Conservation (phyloP, 2,113 vertebrate species). For the Lamprologus tigripictilis region DNA sequence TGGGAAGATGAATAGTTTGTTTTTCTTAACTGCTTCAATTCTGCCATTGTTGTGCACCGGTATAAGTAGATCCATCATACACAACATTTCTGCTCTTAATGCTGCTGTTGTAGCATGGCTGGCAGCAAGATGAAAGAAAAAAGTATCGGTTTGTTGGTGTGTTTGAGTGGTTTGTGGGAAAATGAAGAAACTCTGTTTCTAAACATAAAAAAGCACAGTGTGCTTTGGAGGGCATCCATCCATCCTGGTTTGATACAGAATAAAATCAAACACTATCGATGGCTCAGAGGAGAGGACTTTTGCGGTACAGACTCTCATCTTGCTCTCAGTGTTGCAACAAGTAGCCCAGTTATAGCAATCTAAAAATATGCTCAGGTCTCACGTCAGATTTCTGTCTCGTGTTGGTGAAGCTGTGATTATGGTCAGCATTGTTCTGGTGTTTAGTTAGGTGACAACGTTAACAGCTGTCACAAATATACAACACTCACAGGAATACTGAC, state of each 20-base stretch:
- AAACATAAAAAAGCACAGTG: not conserved
- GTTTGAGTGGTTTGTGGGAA: not conserved
- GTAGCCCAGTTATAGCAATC: not conserved
- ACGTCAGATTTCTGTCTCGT: not conserved
- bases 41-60: not conserved
- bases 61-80: not conserved
- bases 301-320: not conserved
- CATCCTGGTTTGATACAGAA: not conserved
- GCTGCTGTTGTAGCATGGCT: not conserved
- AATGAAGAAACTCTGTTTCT: not conserved
- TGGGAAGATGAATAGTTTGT: not conserved
- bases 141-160: not conserved
- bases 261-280: not conserved
- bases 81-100: not conserved
- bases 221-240: not conserved
- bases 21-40: not conserved
- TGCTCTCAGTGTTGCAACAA: not conserved
- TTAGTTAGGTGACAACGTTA: not conserved
- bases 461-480: not conserved
- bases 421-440: not conserved
- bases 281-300: not conserved
- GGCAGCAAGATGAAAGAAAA: not conserved
- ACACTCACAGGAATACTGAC: not conserved
- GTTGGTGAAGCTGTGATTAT: not conserved
- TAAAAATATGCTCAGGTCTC: not conserved